These are phyloP conservation scores for Ploceus nigricollis DNA, from an alignment of 2,113 vertebrate species.

Conservation along the genomic window DNA sequence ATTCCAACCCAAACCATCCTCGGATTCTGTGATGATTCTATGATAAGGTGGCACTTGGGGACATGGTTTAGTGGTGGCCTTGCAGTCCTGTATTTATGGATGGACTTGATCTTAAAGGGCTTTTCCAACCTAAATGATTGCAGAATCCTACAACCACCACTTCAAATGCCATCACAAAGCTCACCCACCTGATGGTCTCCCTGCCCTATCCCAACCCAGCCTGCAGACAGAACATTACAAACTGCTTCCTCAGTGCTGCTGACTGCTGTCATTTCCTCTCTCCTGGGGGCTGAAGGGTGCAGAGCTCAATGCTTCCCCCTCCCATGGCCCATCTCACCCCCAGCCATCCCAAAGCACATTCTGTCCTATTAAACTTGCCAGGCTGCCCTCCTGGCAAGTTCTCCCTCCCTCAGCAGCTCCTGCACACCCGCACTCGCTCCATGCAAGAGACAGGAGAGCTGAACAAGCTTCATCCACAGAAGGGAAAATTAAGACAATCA, in stretches of 20 bases:
- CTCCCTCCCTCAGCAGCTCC: not conserved
- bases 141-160: not conserved
- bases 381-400: accelerated
- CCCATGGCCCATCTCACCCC: not conserved
- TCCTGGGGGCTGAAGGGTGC: not conserved
- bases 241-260: not conserved
- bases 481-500: conserved; percentile 49
- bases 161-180: not conserved
- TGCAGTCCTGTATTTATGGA: not conserved
- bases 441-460: not conserved
- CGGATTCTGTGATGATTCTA: not conserved
- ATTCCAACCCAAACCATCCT: not conserved
- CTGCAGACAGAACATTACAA: not conserved
- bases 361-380: not conserved
- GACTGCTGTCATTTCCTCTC: not conserved
- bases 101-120: not conserved
- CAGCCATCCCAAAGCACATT: not conserved
- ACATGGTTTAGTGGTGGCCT: not conserved
- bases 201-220: accelerated
- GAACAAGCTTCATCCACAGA: not conserved
- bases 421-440: not conserved
- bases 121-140: not conserved
- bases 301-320: not conserved
- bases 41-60: not conserved
- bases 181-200: not conserved